Conservation (phyloP, 2,797 vertebrate genomes). For the Balearica regulorum region DNA sequence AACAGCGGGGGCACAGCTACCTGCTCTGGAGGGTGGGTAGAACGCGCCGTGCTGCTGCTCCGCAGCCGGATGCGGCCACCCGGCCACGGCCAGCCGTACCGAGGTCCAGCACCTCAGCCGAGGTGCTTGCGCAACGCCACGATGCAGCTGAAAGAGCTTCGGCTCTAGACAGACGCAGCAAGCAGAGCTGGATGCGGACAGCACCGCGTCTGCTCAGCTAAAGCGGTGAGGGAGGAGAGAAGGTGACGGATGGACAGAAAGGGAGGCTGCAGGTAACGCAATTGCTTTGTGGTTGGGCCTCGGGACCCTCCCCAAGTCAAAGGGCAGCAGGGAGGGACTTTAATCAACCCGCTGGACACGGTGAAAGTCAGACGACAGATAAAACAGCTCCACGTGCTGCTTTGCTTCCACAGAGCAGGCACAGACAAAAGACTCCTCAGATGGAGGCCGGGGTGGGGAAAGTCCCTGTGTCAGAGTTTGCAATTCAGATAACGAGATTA, state of each 20-base stretch:
- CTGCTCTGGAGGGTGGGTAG: not conserved
- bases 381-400: not conserved
- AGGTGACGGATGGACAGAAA: not conserved
- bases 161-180: not conserved
- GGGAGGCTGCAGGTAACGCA: not conserved
- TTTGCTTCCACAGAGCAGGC: not conserved
- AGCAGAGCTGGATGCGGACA: not conserved
- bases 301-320: not conserved
- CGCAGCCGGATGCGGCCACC: not conserved
- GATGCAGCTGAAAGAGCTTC: not conserved
- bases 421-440: not conserved
- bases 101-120: not conserved
- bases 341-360: accelerated
- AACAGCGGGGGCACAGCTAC: not conserved
- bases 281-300: accelerated
- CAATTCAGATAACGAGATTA: not conserved
- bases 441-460: not conserved
- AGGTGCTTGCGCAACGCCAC: not conserved
- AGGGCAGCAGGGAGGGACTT: not conserved
- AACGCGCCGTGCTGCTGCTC: not conserved
- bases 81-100: not conserved
- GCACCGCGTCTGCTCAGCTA: not conserved
- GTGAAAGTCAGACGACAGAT: not conserved
- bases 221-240: not conserved
- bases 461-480: not conserved